Evolutionary conservation across 2,888 invertebrate species (phyloP).

Genomic region (Idaea biselata): DNA sequence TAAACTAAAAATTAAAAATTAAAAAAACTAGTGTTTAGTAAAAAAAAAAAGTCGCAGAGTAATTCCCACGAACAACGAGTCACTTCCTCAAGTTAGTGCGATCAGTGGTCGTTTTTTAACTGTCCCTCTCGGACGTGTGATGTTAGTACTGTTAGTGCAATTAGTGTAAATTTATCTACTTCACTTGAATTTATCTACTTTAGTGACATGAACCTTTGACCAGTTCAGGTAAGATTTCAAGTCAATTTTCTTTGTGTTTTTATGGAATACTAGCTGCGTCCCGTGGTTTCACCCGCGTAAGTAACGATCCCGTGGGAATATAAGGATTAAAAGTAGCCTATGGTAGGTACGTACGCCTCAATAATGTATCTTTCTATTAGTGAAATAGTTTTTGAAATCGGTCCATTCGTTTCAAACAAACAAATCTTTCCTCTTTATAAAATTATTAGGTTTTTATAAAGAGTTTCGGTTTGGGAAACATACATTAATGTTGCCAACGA

Average conservation of each 20-base stretch:
- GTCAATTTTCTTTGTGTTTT: not conserved
- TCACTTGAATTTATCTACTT: not conserved
- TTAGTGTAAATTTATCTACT: not conserved
- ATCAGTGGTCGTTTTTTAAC: not conserved
- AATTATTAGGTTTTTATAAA: too few relatives aligned
- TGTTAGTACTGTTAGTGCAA: not conserved
- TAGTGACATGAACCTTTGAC: not conserved
- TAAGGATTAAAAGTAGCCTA: too few relatives aligned
- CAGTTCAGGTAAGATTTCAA: not conserved
- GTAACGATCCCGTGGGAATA: too few relatives aligned
- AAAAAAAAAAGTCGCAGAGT: not conserved
- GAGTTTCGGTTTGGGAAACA: too few relatives aligned
- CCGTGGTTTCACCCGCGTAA: too few relatives aligned
- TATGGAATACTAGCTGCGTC: not conserved
- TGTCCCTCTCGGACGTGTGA: not conserved
- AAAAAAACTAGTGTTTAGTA: not conserved
- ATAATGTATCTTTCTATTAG: too few relatives aligned
- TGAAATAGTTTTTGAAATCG: too few relatives aligned
- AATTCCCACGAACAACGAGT: not conserved
- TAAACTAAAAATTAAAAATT: too few relatives aligned
- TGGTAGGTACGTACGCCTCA: too few relatives aligned
- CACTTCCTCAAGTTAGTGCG: not conserved
- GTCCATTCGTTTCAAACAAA: too few relatives aligned
- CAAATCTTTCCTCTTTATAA: too few relatives aligned
- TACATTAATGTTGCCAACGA: too few relatives aligned